Evolutionary conservation across 35 echinoderm and acorn worm genomes (phyloP).

Genomic region (Lytechinus pictus): DNA sequence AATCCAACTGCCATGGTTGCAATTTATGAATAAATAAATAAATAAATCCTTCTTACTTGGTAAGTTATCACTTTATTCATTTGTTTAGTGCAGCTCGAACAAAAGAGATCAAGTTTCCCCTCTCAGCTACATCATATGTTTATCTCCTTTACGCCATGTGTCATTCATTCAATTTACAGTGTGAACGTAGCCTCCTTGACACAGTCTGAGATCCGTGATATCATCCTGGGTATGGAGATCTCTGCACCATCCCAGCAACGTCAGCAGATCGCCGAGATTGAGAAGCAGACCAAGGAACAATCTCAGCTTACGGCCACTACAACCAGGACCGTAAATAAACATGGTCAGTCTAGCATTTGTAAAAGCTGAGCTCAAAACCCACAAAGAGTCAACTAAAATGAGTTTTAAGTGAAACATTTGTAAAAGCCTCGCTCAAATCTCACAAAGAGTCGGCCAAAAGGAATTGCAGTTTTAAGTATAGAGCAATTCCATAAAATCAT

Average conservation of each 20-base stretch:
- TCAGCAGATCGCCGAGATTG: conserved; percentile 98
- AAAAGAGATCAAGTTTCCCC: background rate
- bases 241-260: conserved; percentile 97
- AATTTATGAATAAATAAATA: too few species aligned
- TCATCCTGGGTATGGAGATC: conserved; percentile 99
- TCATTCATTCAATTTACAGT: conserved; percentile 56
- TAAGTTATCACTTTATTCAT: too few species aligned
- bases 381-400: too few species aligned
- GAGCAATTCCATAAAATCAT: too few species aligned
- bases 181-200: conserved; percentile 97
- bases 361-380: background rate
- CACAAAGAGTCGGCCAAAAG: too few species aligned
- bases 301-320: conserved; percentile 96
- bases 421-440: too few species aligned
- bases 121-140: background rate
- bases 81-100: background rate
- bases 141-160: background rate
- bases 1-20: too few species aligned
- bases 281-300: conserved; percentile 99
- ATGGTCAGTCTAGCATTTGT: conserved; percentile 71
- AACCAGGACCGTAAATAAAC: conserved; percentile 97
- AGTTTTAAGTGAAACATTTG: too few species aligned
- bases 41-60: too few species aligned
- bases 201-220: conserved; percentile 99
- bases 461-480: too few species aligned